Evolutionary conservation across 2,888 invertebrate species (phyloP).

Genomic region (Drosophila paucipuncta): DNA sequence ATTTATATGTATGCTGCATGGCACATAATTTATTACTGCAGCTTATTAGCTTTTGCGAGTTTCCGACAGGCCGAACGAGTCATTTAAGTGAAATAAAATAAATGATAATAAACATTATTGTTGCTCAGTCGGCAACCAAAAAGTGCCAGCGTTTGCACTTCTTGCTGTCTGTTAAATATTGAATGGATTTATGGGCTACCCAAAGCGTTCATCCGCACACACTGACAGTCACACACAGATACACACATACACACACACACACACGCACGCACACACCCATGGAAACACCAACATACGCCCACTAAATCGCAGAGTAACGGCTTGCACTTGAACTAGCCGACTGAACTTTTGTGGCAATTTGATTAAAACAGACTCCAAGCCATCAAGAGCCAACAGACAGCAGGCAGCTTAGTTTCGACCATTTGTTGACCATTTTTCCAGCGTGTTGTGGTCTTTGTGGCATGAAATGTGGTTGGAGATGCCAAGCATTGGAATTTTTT

Average conservation of each 20-base stretch:
- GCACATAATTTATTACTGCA: slow-evolving; percentile 81
- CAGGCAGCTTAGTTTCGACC: slow-evolving; percentile 47
- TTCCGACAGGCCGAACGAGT: slow-evolving; percentile 54
- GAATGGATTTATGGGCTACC: slow-evolving; percentile 68
- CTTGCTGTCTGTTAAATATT: slow-evolving; percentile 72
- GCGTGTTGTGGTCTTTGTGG: slow-evolving; percentile 42
- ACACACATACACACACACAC: slow-evolving; percentile 2
- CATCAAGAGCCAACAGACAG: slow-evolving; percentile 29
- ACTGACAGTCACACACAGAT: neutral
- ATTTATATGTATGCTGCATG: slow-evolving; percentile 79
- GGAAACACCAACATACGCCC: slow-evolving; percentile 2
- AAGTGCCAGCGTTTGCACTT: slow-evolving; percentile 75
- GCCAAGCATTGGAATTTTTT: slow-evolving; percentile 16
- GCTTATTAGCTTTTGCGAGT: slow-evolving; percentile 76
- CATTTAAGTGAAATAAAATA: slow-evolving; percentile 81
- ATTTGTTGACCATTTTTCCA: slow-evolving; percentile 47
- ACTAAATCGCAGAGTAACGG: slow-evolving; percentile 58
- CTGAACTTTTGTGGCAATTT: slow-evolving; percentile 65
- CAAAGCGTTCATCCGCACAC: slow-evolving; percentile 17
- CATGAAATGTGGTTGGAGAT: slow-evolving; percentile 36
- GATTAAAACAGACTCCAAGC: slow-evolving; percentile 68
- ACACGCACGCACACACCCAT: neutral
- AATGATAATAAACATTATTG: slow-evolving; percentile 79
- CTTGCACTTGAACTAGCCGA: slow-evolving; percentile 59
- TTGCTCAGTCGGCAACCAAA: slow-evolving; percentile 58